Conservation (phyloP, 2,113 vertebrate genomes). For the Callipepla squamata region DNA sequence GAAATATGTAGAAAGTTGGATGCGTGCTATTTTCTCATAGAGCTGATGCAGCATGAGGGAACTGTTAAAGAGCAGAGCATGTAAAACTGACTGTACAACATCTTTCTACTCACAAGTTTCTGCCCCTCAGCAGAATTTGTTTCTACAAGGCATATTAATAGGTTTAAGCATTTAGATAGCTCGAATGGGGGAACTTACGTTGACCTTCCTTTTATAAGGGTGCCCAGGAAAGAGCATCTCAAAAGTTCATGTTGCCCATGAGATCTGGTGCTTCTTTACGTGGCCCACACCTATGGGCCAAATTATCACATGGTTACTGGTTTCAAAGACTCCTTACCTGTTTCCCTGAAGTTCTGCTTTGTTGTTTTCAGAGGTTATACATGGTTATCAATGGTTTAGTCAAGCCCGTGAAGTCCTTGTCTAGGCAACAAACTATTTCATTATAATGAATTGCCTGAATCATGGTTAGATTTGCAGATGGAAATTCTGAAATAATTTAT, state of each 20-base stretch:
- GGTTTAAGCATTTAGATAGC: background rate
- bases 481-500: background rate
- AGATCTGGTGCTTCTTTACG: background rate
- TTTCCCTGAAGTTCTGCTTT: background rate
- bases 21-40: background rate
- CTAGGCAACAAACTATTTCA: background rate
- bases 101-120: background rate
- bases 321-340: background rate
- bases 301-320: background rate
- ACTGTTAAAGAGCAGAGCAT: background rate
- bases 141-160: background rate
- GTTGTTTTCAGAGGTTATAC: background rate
- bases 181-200: background rate
- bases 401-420: background rate
- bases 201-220: background rate
- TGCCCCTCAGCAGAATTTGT: background rate
- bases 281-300: background rate
- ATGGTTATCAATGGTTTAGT: background rate
- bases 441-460: background rate
- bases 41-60: accelerated
- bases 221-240: background rate
- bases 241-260: background rate
- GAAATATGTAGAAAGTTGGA: background rate
- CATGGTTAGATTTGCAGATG: background rate
- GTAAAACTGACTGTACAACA: background rate